Percentiles rank a stretch among this genome's conserved stretches.
Evolutionary conservation across 2,113 vertebrate genomes (phyloP).

Genomic region (Malurus cyaneus): DNA sequence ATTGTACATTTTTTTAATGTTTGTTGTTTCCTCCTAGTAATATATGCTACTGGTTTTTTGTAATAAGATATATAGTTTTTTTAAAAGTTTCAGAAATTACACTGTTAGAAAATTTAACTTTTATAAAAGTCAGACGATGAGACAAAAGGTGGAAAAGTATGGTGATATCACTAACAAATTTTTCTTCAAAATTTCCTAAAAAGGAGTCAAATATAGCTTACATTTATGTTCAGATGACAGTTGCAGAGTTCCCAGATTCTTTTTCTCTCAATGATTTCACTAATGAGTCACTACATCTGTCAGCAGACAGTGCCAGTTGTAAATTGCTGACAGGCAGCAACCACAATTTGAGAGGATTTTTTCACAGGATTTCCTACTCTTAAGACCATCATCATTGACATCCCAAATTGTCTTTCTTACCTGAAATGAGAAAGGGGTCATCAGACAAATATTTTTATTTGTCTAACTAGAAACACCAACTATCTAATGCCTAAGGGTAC

Average conservation of each 20-base stretch:
- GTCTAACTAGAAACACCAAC: not conserved
- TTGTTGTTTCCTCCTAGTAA: not conserved
- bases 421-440: not conserved
- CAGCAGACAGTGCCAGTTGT: not conserved
- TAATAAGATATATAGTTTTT: not conserved
- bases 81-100: not conserved
- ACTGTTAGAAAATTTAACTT: not conserved
- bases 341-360: not conserved
- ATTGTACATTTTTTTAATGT: not conserved
- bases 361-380: not conserved
- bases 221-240: not conserved
- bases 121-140: not conserved
- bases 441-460: not conserved
- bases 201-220: not conserved
- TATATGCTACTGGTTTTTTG: not conserved
- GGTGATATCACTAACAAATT: not conserved
- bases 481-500: not conserved
- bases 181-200: not conserved
- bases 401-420: not conserved
- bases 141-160: not conserved
- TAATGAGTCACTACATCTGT: conserved; percentile 13
- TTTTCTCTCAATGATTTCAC: not conserved
- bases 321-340: not conserved
- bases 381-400: not conserved
- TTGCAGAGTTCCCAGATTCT: not conserved